Percentiles rank a stretch among this genome's conserved stretches.
phyloP scores from a whole-genome alignment of 1,140 invertebrate genomes.

The Elysia chlorotica region DNA sequence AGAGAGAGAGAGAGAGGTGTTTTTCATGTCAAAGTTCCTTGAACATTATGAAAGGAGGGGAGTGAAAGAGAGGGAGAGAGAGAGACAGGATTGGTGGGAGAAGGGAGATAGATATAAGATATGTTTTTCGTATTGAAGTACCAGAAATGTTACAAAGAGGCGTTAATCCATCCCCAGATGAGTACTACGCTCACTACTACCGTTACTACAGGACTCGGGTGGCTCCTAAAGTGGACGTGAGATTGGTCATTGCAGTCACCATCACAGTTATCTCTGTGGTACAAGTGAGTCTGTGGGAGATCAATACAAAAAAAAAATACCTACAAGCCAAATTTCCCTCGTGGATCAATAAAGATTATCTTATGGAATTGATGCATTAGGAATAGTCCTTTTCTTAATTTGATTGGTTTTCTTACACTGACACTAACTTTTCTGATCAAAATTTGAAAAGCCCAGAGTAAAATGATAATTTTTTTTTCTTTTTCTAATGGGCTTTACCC shows the following conservation, averaged over 20 bases:
- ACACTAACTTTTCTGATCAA: too few species aligned
- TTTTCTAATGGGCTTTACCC: too few species aligned
- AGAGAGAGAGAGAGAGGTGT: not conserved
- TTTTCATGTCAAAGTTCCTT: not conserved
- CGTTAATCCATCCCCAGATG: conserved; percentile 64
- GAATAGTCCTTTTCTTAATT: too few species aligned
- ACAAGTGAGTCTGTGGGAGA: conserved; percentile 71
- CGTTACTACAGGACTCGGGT: conserved; percentile 83
- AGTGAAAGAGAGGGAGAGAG: not conserved
- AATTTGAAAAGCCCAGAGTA: too few species aligned
- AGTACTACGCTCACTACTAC: conserved; percentile 88
- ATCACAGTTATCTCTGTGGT: conserved; percentile 83
- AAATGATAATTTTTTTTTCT: too few species aligned
- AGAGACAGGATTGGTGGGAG: not conserved
- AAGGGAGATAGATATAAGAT: not conserved
- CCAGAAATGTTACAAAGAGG: not conserved
- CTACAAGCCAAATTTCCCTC: too few species aligned
- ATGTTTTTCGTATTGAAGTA: not conserved
- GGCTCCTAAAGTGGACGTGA: conserved; percentile 87
- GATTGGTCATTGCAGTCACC: conserved; percentile 81
- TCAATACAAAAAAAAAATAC: too few species aligned
- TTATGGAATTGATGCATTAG: too few species aligned
- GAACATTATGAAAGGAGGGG: not conserved
- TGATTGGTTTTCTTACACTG: too few species aligned
- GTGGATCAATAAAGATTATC: too few species aligned